A percentile compares a stretch with the other conserved stretches of the same genome.
Evolutionary conservation across 2,113 vertebrate genomes (phyloP).

Genomic region (Platichthys stellatus): DNA sequence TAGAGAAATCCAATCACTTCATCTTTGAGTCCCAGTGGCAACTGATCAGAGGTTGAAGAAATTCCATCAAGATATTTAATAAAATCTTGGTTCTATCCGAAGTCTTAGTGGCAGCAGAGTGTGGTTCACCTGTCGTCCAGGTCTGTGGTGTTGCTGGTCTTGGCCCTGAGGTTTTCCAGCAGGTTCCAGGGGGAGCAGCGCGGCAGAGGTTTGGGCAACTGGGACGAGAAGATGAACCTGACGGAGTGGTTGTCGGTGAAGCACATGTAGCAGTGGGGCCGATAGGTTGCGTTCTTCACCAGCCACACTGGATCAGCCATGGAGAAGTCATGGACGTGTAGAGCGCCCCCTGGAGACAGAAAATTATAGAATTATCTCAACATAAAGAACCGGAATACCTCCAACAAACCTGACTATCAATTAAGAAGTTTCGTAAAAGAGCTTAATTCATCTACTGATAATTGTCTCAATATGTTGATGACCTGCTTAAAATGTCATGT

Average conservation of each 20-base stretch:
- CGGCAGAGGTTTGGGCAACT: constrained; percentile 50
- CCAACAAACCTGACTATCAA: too few species aligned
- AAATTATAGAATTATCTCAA: neutral
- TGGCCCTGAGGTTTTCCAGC: constrained; percentile 81
- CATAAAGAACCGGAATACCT: neutral
- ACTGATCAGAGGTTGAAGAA: too few species aligned
- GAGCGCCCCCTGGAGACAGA: constrained; percentile 83
- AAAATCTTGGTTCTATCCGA: neutral
- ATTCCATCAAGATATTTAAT: neutral
- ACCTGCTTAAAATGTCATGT: too few species aligned
- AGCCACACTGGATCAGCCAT: constrained; percentile 87
- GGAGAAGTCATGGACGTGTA: constrained; percentile 89
- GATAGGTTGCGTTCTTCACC: constrained; percentile 89
- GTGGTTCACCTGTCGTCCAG: constrained; percentile 86
- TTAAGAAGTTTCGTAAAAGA: too few species aligned
- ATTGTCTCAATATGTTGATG: too few species aligned
- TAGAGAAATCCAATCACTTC: too few species aligned
- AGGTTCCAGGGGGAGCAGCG: constrained; percentile 85
- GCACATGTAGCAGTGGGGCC: constrained; percentile 89
- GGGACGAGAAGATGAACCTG: constrained; percentile 84
- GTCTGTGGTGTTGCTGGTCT: constrained; percentile 70
- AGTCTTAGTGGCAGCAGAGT: neutral
- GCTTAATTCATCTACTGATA: too few species aligned
- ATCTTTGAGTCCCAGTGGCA: too few species aligned
- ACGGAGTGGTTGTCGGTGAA: constrained; percentile 67